Percentiles rank a stretch among this genome's conserved stretches.
Conservation (phyloP, 2,113 vertebrate species). For the Lates calcarifer region DNA sequence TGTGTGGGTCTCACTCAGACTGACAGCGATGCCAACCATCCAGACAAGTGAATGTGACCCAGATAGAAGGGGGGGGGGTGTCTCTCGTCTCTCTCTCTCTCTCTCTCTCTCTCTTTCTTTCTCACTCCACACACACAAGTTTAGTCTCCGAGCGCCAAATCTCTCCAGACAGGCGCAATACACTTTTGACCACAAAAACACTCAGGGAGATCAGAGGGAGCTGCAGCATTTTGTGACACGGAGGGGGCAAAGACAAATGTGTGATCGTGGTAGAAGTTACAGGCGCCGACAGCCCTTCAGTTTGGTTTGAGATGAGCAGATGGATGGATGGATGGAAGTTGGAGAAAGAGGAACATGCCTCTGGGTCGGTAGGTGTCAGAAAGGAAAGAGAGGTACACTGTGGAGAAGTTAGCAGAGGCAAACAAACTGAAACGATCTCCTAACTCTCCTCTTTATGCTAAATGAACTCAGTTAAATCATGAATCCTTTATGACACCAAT, state of each 20-base stretch:
- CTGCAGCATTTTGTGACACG: constrained; percentile 19
- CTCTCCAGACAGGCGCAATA: constrained; percentile 39
- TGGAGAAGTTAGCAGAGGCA: neutral
- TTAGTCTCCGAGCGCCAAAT: constrained; percentile 29
- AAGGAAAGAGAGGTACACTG: constrained; percentile 6
- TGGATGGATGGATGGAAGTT: constrained; percentile 34
- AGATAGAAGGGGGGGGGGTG: constrained; percentile 53
- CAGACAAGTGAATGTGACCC: constrained; percentile 75
- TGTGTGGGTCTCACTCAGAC: constrained; percentile 55
- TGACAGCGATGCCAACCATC: constrained; percentile 66
- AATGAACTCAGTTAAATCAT: neutral
- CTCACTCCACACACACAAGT: neutral
- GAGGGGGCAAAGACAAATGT: constrained; percentile 52
- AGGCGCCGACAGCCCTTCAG: constrained; percentile 70
- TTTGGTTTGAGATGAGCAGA: constrained; percentile 45
- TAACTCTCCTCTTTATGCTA: neutral
- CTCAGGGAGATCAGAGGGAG: constrained; percentile 29
- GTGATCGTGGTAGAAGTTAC: constrained; percentile 55
- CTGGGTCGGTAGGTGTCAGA: constrained; percentile 40
- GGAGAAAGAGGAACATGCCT: constrained; percentile 29
- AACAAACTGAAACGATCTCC: neutral
- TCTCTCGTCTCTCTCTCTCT: constrained; percentile 14
- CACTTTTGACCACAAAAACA: constrained; percentile 28
- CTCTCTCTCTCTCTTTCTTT: neutral
- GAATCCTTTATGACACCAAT: too few species aligned